These are phyloP conservation scores for Lepilemur ruficaudatus DNA, from an alignment of 2,797 vertebrate species.

Conservation along the genomic window DNA sequence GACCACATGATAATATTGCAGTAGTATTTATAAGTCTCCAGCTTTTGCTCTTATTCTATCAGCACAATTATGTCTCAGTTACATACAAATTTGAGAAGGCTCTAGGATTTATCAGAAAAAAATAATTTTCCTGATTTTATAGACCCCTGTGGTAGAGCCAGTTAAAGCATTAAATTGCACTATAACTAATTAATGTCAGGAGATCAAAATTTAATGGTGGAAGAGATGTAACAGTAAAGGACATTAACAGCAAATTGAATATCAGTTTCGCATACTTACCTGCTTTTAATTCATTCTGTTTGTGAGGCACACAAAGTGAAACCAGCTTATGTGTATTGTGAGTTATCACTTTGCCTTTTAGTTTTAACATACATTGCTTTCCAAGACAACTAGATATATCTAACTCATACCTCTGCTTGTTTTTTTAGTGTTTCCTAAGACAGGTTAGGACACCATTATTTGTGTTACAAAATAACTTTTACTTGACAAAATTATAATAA, in stretches of 20 bases:
- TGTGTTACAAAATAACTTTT: not conserved
- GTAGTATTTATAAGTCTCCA: slow-evolving; percentile 17
- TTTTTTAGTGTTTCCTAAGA: not conserved
- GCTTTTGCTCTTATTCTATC: not conserved
- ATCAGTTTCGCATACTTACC: not conserved
- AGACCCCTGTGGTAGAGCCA: not conserved
- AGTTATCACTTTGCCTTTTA: not conserved
- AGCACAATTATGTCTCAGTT: not conserved
- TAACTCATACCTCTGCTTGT: not conserved
- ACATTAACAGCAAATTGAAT: not conserved
- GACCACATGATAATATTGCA: slow-evolving; percentile 37
- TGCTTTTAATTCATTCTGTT: not conserved
- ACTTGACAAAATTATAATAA: slow-evolving; percentile 14
- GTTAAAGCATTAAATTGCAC: not conserved
- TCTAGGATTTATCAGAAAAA: not conserved
- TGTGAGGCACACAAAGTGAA: not conserved
- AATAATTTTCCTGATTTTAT: not conserved
- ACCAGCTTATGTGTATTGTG: not conserved
- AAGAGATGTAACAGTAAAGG: not conserved
- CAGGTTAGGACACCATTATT: not conserved
- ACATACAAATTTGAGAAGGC: not conserved
- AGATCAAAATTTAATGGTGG: not conserved
- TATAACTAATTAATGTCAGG: slow-evolving; percentile 9
- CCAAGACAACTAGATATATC: not conserved
- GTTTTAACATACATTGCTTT: not conserved